These are phyloP conservation scores for Caracal caracal DNA, from an alignment of 2,113 vertebrate species.

Conservation along the genomic window DNA sequence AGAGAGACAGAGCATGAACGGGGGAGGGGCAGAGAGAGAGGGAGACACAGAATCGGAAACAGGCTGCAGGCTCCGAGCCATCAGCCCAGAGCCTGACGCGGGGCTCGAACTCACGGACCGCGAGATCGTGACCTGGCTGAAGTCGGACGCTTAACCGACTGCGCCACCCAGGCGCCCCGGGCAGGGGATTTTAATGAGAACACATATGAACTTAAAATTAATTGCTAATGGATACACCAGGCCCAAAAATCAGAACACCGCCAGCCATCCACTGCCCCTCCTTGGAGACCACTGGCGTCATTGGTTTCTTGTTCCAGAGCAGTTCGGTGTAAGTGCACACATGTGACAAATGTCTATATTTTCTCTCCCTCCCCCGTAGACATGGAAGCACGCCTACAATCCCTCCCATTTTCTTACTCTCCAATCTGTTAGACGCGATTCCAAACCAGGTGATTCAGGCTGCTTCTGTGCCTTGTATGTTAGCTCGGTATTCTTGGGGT, in stretches of 20 bases:
- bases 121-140: too few relatives aligned
- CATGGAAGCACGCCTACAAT: fast-evolving
- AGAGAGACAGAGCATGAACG: too few relatives aligned
- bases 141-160: too few relatives aligned
- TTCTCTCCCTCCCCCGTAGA: background rate
- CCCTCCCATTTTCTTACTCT: background rate
- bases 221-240: background rate
- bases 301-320: background rate
- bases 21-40: too few relatives aligned
- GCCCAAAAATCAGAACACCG: background rate
- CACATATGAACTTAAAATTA: background rate
- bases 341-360: fast-evolving
- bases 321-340: fast-evolving
- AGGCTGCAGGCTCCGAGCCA: too few relatives aligned
- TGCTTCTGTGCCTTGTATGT: background rate
- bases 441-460: background rate
- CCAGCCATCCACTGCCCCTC: background rate
- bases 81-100: too few relatives aligned
- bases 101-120: too few relatives aligned
- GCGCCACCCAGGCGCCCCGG: too few relatives aligned
- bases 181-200: background rate
- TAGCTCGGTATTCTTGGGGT: background rate
- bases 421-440: background rate
- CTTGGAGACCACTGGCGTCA: background rate
- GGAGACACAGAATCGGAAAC: too few relatives aligned